These are phyloP conservation scores for Alviniconcha marisindica DNA, from an alignment of 1,140 invertebrate species.

Conservation along the genomic window DNA sequence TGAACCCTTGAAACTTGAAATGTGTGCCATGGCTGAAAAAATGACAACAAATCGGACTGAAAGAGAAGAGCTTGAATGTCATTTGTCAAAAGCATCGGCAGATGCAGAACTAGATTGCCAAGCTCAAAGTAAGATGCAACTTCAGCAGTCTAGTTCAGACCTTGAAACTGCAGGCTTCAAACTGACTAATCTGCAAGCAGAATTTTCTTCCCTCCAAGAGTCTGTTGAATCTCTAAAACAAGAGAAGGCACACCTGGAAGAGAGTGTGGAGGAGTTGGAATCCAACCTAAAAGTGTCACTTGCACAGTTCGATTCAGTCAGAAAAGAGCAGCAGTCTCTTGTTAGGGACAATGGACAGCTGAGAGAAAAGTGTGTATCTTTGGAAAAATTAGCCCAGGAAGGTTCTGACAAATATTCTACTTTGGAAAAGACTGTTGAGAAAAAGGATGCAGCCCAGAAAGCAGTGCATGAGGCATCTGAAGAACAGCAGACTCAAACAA, in stretches of 20 bases:
- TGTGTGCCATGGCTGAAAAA: not conserved
- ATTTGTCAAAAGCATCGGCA: not conserved
- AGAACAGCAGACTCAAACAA: constrained; percentile 38
- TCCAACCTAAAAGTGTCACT: constrained; percentile 31
- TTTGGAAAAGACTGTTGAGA: constrained; percentile 43
- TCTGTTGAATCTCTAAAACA: constrained; percentile 10
- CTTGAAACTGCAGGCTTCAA: not conserved
- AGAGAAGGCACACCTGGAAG: constrained; percentile 44
- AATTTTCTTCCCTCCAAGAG: constrained; percentile 34
- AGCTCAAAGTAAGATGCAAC: constrained; percentile 7
- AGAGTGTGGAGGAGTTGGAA: constrained; percentile 46
- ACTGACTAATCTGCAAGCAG: constrained; percentile 20
- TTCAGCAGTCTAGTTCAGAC: constrained; percentile 1
- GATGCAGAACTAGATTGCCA: constrained; percentile 22
- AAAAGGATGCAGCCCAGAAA: constrained; percentile 19
- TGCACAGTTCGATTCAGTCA: constrained; percentile 27
- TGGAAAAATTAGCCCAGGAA: constrained; percentile 41
- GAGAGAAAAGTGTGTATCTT: constrained; percentile 30
- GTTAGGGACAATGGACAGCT: constrained; percentile 33
- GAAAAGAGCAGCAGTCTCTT: constrained; percentile 12
- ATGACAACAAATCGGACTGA: constrained; percentile 8
- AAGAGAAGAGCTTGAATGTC: constrained; percentile 1
- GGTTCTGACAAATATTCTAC: constrained; percentile 19
- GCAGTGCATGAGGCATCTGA: not conserved
- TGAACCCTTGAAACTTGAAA: constrained; percentile 7